Base-by-base conservation (phyloP, 1,140 invertebrate genomes). In the Drosophila watanabei region DNA sequence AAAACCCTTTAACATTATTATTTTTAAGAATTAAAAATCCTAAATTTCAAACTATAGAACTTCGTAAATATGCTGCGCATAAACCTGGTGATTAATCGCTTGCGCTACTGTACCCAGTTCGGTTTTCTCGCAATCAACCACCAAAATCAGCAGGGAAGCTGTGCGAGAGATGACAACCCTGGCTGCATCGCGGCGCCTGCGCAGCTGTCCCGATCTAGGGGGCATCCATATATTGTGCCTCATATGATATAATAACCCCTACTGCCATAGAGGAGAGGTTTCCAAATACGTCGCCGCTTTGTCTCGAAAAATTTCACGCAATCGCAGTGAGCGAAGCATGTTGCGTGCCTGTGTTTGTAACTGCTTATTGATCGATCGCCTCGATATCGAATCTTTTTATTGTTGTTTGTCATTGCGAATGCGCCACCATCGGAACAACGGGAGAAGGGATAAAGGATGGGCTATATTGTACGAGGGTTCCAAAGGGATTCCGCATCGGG, bases 341-440 rank as follows among this genome's bases (percentile, higher is more conserved):
- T 24, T 24, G 24, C 24, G 48, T 52, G 43, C 20, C 20, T 62
- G 43, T 43, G 41, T 46, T 20, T 72, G 78, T 75, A 82, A 85
- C 78, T 85, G 69, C 73, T 69, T 88, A 89, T 89, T 90, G 85
- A 89, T 89, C 86, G 85, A 89, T 89, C 79, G 86, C 58, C 75
- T 79, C 70, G 84, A 89, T 89, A 88, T 88, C 85, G 85, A 64
- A 72, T 66, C 54, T 57, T 90, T 89, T 85, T 89, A 90, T 90
- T 89, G 81, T 85, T 88, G 86, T 89, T 89, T 90, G 85, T 89
- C 85, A 90, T 73, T 89, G 80, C 85, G 71, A 85, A 83, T 78
- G 85, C 81, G 78, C 78, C 85, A 89, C 84, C 85, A 89, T 75
- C 39, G 14, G 20, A 56, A 57, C 43, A 61, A 33, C 46, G 11